Conservation (phyloP, 2,113 vertebrate species). For the Odontesthes bonariensis region DNA sequence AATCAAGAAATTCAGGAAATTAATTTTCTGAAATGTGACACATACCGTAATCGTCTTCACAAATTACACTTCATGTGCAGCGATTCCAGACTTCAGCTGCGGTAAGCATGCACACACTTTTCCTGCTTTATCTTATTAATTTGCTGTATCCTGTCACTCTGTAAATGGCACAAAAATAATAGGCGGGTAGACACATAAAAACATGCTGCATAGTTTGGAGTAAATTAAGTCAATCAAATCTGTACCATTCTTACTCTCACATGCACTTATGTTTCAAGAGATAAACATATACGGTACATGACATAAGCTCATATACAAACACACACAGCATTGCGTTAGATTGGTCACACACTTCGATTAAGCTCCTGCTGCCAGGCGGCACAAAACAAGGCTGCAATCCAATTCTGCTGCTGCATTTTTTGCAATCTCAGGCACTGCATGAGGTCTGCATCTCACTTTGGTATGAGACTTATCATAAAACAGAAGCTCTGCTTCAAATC, state of each 20-base stretch:
- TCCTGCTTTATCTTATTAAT: conserved; percentile 43
- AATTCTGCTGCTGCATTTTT: conserved; percentile 73
- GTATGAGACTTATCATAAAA: conserved; percentile 74
- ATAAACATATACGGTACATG: conserved; percentile 45
- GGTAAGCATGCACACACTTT: conserved; percentile 19
- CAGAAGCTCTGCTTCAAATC: conserved; percentile 53
- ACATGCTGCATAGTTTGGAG: background rate
- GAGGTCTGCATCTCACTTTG: conserved; percentile 70
- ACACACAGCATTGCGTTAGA: conserved; percentile 55
- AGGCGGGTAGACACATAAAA: conserved; percentile 14
- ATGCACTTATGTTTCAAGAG: conserved; percentile 14
- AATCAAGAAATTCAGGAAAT: conserved; percentile 54
- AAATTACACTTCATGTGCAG: conserved; percentile 52
- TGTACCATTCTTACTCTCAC: conserved; percentile 13
- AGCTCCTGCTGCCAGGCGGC: conserved; percentile 72
- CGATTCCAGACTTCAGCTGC: conserved; percentile 20
- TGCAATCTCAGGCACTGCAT: conserved; percentile 72
- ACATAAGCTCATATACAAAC: conserved; percentile 24
- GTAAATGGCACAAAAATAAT: conserved; percentile 20
- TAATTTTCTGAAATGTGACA: conserved; percentile 57
- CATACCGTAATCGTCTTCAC: conserved; percentile 50
- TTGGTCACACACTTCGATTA: conserved; percentile 77
- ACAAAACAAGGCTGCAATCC: conserved; percentile 68
- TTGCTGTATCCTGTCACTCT: conserved; percentile 41
- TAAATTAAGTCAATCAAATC: conserved; percentile 9